Evolutionary conservation across 1,140 invertebrate genomes (phyloP).

Genomic region (Ylistrum balloti): DNA sequence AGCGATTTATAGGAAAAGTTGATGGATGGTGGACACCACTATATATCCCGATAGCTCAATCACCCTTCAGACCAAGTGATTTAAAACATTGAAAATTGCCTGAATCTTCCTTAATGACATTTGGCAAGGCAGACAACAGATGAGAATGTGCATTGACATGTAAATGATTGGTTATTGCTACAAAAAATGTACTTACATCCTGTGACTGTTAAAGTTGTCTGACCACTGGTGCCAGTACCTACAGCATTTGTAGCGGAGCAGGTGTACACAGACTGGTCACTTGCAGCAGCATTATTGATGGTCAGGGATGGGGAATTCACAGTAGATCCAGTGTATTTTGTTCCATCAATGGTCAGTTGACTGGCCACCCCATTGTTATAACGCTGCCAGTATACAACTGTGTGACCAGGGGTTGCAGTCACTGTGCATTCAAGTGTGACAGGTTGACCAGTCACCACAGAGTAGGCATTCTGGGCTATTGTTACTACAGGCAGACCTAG

Average conservation of each 20-base stretch:
- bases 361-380: neutral
- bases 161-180: no score
- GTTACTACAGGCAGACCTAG: conserved; percentile 31
- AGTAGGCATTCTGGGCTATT: conserved; percentile 38
- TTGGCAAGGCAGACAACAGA: neutral
- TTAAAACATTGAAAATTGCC: no score
- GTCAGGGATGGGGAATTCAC: conserved; percentile 48
- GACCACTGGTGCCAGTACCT: conserved; percentile 46
- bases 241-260: conserved; percentile 57
- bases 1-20: no score
- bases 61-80: no score
- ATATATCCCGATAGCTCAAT: no score
- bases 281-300: conserved; percentile 36
- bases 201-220: conserved; percentile 45
- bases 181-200: conserved; percentile 37
- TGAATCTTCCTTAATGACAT: no score
- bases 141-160: neutral
- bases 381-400: conserved; percentile 45
- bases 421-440: conserved; percentile 47
- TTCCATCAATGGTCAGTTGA: neutral
- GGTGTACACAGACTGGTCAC: conserved; percentile 50
- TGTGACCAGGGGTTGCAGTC: conserved; percentile 42
- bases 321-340: conserved; percentile 50
- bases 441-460: conserved; percentile 41
- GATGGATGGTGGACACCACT: no score